Percentiles rank a stretch among this genome's conserved stretches.
These are phyloP conservation scores for Cheilosia variabilis DNA, from an alignment of 2,888 invertebrate genomes.

Conservation along the genomic window DNA sequence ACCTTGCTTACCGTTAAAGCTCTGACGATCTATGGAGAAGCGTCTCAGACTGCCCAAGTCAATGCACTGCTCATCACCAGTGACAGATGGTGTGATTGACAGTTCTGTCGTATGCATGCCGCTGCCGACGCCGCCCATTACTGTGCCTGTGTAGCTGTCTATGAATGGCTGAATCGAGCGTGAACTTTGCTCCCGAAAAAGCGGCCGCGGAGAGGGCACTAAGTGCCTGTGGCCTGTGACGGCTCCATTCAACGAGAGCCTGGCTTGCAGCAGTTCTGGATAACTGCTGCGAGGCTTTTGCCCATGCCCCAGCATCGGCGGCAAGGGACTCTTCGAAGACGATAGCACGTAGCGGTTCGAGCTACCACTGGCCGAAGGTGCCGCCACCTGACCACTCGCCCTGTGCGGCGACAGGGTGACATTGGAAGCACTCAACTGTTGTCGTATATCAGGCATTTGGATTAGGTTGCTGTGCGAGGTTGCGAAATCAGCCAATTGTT, in stretches of 20 bases:
- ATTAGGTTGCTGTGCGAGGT: constrained; percentile 71
- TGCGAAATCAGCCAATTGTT: constrained; percentile 70
- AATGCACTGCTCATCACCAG: constrained; percentile 82
- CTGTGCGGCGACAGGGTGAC: constrained; percentile 67
- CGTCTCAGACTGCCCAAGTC: constrained; percentile 83
- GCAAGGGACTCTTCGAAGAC: constrained; percentile 62
- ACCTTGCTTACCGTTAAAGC: constrained; percentile 82
- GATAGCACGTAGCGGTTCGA: constrained; percentile 62
- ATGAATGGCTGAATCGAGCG: constrained; percentile 82
- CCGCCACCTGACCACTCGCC: constrained; percentile 35
- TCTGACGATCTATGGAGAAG: constrained; percentile 83
- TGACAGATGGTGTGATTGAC: constrained; percentile 82
- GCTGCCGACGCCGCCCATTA: constrained; percentile 70
- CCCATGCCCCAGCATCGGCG: constrained; percentile 66
- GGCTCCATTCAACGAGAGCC: constrained; percentile 82
- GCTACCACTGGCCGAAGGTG: constrained; percentile 57
- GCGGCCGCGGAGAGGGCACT: constrained; percentile 82
- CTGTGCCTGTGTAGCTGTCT: constrained; percentile 48
- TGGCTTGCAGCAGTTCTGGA: constrained; percentile 82
- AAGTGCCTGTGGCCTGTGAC: constrained; percentile 79
- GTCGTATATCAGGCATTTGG: constrained; percentile 66
- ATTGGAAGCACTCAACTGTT: constrained; percentile 69
- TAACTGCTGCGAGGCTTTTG: constrained; percentile 80
- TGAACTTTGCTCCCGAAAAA: constrained; percentile 82
- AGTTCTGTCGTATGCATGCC: constrained; percentile 82